phyloP scores from a whole-genome alignment of 2,113 vertebrate species.

The Datnioides undecimradiatus region DNA sequence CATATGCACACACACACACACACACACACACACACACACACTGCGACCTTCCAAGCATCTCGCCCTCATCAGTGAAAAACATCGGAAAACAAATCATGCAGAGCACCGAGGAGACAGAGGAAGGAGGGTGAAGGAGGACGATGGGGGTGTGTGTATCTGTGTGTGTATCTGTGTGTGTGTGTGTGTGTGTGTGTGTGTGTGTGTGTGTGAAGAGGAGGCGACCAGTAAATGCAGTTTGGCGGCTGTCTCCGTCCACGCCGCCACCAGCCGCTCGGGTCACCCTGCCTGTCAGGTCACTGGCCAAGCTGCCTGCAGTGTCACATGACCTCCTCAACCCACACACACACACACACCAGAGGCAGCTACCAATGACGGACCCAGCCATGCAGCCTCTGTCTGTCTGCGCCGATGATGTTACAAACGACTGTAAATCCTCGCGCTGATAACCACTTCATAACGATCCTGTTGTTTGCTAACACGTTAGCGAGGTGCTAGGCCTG shows the following conservation, averaged over 20 bases:
- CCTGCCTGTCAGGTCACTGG: constrained; percentile 24
- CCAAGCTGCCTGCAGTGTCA: constrained; percentile 40
- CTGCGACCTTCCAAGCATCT: constrained; percentile 11
- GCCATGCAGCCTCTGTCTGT: constrained; percentile 7
- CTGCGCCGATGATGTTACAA: constrained; percentile 16
- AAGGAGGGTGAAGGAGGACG: constrained; percentile 1
- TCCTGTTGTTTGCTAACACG: not conserved
- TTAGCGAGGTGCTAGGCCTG: not conserved
- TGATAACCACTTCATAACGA: constrained; percentile 40
- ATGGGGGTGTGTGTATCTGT: not conserved
- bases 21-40: constrained; percentile 8
- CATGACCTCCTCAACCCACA: constrained; percentile 30
- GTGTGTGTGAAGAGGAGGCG: not conserved
- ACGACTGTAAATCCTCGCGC: constrained; percentile 17
- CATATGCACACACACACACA: not conserved
- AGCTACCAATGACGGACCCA: not conserved
- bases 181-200: not conserved
- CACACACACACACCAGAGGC: not conserved
- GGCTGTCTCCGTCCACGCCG: constrained; percentile 31
- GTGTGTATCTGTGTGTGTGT: not conserved
- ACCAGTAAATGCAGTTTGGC: constrained; percentile 34
- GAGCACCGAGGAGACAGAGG: not conserved
- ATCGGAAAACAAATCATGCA: constrained; percentile 41
- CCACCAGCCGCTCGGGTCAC: constrained; percentile 31
- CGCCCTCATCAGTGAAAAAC: constrained; percentile 41